Evolutionary conservation across 2,888 invertebrate species (phyloP), one percentile per base, ranked within the genome.

Genomic region (Sepioteuthis lessoniana): DNA sequence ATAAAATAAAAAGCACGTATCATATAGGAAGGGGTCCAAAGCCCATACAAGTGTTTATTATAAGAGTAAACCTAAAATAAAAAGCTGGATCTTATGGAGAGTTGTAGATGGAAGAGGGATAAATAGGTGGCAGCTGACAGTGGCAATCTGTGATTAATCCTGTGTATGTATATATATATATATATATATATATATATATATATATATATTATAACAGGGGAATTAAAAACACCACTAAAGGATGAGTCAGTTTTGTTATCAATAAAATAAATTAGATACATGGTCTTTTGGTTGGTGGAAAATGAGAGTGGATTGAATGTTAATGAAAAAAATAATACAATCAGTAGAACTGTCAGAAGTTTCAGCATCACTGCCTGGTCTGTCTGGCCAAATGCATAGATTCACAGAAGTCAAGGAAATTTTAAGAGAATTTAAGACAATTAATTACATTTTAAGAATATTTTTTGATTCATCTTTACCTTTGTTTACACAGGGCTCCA

Each of bases 281-380:
- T 76, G 76, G n/a, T n/a, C 76, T n/a, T 76, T 76, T n/a, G 76
- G 76, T 76, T 76, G n/a, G 76, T 76, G 76, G n/a, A 76, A 76
- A 76, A 76, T 76, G 76, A 76, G 76, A 76, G n/a, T 76, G 76
- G n/a, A 76, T n/a, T 76, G 76, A 76, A 76, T 76, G 76, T n/a
- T n/a, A 35, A 76, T 31, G n/a, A 76, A n/a, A 76, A 55, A 55
- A 55, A 55, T 21, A 21, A 55, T 21, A 55, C 55, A 55, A 55
- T 55, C 55, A 55, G 25, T 25, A 55, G 76, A 76, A 76, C 76
- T 76, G 76, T n/a, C 76, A 76, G n/a, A n/a, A 21, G n/a, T n/a
- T n/a, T 76, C n/a, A n/a, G 76, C 35, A 76, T n/a, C n/a, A 76
- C n/a, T 76, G n/a, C 76, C 19, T 76, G n/a, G 76, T 76, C 13